These are phyloP conservation scores for Lophius americanus DNA, from an alignment of 2,797 vertebrate species.

Conservation along the genomic window DNA sequence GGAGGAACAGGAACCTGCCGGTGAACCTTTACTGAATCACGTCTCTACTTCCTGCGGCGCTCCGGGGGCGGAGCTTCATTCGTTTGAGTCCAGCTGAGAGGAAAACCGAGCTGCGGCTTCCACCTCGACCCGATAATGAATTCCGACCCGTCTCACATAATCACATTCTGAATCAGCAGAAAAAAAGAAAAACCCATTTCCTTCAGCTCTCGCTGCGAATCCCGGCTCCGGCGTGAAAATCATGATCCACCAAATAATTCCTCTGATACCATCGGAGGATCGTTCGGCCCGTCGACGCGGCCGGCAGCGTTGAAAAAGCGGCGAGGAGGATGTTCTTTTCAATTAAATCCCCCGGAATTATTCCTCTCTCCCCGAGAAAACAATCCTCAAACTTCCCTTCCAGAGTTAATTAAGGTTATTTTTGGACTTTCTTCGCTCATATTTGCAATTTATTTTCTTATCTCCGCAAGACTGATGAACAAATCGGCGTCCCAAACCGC, in stretches of 20 bases:
- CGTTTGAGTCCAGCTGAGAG: conserved; percentile 27
- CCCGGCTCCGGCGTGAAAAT: conserved; percentile 58
- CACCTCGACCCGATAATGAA: conserved; percentile 70
- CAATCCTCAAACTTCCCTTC: conserved; percentile 25
- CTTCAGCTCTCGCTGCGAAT: conserved; percentile 55
- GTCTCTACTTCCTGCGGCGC: too few relatives aligned
- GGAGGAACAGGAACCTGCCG: too few relatives aligned
- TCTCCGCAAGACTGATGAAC: conserved; percentile 26
- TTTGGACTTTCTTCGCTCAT: conserved; percentile 24
- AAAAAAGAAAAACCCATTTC: conserved; percentile 48
- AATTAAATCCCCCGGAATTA: conserved; percentile 49
- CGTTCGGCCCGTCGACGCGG: conserved; percentile 34
- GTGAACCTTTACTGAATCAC: too few relatives aligned
- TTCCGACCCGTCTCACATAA: conserved; percentile 63
- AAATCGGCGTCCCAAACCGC: conserved; percentile 57
- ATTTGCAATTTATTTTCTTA: conserved; percentile 34
- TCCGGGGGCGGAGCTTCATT: conserved; percentile 20
- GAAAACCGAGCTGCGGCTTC: conserved; percentile 34
- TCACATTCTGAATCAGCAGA: conserved; percentile 69
- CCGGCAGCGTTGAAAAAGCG: conserved; percentile 28
- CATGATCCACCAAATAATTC: conserved; percentile 71
- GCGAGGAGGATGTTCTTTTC: conserved; percentile 39
- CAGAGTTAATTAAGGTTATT: conserved; percentile 45
- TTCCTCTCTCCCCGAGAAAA: conserved; percentile 21
- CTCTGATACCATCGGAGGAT: conserved; percentile 56